phyloP scores from a whole-genome alignment of 1,140 invertebrate species.

The Neomicropteryx cornuta region DNA sequence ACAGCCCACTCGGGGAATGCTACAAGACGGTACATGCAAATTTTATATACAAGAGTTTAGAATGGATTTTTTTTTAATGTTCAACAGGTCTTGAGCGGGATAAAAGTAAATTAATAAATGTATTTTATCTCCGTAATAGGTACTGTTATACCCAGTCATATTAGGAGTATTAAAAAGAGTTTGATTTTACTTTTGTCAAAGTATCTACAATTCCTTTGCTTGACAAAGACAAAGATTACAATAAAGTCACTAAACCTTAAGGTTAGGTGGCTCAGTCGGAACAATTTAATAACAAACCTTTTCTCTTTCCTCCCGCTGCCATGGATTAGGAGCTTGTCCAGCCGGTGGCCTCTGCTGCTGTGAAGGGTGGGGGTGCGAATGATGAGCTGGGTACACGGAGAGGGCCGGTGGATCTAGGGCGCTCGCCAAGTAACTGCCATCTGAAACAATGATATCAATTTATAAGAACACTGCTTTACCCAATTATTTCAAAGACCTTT shows the following conservation, averaged over 20 bases:
- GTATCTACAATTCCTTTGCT: too few relatives aligned
- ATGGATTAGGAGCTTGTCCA: slow-evolving; percentile 52
- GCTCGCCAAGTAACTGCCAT: slow-evolving; percentile 47
- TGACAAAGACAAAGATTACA: not conserved
- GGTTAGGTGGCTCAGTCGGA: not conserved
- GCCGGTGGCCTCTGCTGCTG: slow-evolving; percentile 25
- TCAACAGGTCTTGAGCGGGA: too few relatives aligned
- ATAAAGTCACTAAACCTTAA: not conserved
- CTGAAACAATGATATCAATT: slow-evolving; percentile 5
- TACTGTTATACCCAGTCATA: not conserved
- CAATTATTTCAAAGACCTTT: too few relatives aligned
- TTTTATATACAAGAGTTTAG: too few relatives aligned
- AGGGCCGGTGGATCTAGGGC: slow-evolving; percentile 65
- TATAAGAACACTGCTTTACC: too few relatives aligned
- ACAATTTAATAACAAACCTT: slow-evolving; percentile 31
- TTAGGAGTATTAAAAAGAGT: slow-evolving; percentile 1
- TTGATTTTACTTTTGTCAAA: not conserved
- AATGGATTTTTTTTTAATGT: too few relatives aligned
- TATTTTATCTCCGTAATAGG: too few relatives aligned
- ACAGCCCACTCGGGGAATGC: too few relatives aligned
- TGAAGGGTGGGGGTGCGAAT: slow-evolving; percentile 11
- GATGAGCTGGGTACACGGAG: slow-evolving; percentile 48
- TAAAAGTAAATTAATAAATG: too few relatives aligned
- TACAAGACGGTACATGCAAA: too few relatives aligned
- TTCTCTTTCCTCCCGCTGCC: slow-evolving; percentile 83